Conservation (phyloP, 1,140 invertebrate genomes). For the Piezodorus guildinii region DNA sequence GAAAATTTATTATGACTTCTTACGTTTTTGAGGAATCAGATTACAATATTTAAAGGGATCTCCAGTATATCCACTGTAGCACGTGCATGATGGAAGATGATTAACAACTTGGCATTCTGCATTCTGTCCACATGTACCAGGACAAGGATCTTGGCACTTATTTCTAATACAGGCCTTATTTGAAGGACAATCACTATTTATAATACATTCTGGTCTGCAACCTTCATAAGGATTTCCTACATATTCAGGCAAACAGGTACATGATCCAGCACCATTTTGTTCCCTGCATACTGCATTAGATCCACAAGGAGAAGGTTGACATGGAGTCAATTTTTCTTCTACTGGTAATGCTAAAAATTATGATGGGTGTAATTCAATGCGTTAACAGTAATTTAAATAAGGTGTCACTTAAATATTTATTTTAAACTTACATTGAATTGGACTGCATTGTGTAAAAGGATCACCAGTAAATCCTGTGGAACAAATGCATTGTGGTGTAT, state of each 20-base stretch:
- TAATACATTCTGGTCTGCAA: slow-evolving; percentile 58
- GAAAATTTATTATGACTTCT: slow-evolving; percentile 22
- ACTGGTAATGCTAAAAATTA: neutral
- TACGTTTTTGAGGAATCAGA: slow-evolving; percentile 33
- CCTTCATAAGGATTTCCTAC: slow-evolving; percentile 61
- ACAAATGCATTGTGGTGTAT: slow-evolving; percentile 53
- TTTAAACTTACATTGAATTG: slow-evolving; percentile 41
- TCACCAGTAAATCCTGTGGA: slow-evolving; percentile 44
- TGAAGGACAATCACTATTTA: slow-evolving; percentile 58
- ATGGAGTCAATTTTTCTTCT: slow-evolving; percentile 45
- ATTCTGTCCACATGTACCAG: slow-evolving; percentile 58
- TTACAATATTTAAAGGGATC: slow-evolving; percentile 56
- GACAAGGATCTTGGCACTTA: slow-evolving; percentile 64
- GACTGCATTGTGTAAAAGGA: slow-evolving; percentile 29
- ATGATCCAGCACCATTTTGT: slow-evolving; percentile 51
- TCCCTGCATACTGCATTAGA: slow-evolving; percentile 58
- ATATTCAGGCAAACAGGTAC: slow-evolving; percentile 55
- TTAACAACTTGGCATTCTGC: slow-evolving; percentile 64
- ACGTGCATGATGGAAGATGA: slow-evolving; percentile 59
- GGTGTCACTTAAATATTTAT: too few relatives aligned
- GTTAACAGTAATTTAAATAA: too few relatives aligned
- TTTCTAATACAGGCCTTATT: slow-evolving; percentile 59
- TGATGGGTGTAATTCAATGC: too few relatives aligned
- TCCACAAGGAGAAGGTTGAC: slow-evolving; percentile 59
- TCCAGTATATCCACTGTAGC: slow-evolving; percentile 54